Conservation (phyloP, 1,140 invertebrate species). For the Macrobrachium nipponense region DNA sequence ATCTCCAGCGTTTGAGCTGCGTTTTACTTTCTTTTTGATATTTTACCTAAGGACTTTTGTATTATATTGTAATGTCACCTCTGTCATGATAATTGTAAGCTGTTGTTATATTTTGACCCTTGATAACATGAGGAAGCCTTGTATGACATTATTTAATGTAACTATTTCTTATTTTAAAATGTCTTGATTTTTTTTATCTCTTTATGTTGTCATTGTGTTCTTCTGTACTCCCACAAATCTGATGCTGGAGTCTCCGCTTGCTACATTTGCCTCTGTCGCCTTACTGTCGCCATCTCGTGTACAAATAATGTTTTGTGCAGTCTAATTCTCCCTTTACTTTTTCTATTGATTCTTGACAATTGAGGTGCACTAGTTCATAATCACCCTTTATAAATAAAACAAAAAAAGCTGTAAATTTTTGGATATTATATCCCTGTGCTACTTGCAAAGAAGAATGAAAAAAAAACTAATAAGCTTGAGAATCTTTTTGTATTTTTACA, state of each 20-base stretch:
- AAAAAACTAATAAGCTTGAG: conserved; percentile 42
- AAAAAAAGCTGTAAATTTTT: conserved; percentile 57
- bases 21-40: too few relatives aligned
- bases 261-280: conserved; percentile 56
- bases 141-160: too few relatives aligned
- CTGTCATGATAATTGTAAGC: too few relatives aligned
- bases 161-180: too few relatives aligned
- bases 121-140: too few relatives aligned
- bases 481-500: conserved; percentile 62
- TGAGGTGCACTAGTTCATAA: conserved; percentile 61
- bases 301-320: conserved; percentile 52
- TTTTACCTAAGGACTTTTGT: too few relatives aligned
- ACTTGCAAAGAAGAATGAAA: conserved; percentile 54
- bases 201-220: too few relatives aligned
- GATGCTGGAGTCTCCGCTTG: conserved; percentile 46
- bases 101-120: too few relatives aligned
- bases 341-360: conserved; percentile 56
- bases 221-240: conserved; percentile 29
- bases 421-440: conserved; percentile 57
- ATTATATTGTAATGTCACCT: too few relatives aligned
- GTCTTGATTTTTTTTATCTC: too few relatives aligned
- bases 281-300: conserved; percentile 59
- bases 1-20: conserved; percentile 3
- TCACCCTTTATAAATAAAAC: conserved; percentile 53
- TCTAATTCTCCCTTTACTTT: conserved; percentile 48